Conservation (phyloP, 23 tunicate genomes). For the Trididemnum nubilum region DNA sequence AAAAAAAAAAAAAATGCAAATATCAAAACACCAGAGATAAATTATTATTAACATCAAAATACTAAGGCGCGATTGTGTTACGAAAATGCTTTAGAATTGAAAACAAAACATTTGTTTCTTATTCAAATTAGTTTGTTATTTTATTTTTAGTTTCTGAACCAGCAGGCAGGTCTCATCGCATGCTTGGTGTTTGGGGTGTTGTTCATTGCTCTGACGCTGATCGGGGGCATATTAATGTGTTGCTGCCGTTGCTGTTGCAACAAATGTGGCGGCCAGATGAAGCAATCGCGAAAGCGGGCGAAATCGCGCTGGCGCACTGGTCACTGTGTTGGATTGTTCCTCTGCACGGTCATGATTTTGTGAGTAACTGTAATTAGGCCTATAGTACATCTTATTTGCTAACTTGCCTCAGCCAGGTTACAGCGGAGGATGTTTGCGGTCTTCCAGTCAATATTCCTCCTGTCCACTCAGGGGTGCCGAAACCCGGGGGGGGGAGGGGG, state of each 20-base stretch:
- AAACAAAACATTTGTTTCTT: background rate
- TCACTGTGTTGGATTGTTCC: background rate
- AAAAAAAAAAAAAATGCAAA: too few species aligned
- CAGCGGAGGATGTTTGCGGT: too few species aligned
- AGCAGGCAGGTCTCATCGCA: slow-evolving; percentile 50
- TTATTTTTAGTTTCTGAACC: slow-evolving; percentile 5
- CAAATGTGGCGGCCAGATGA: slow-evolving; percentile 56
- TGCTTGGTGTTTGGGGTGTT: slow-evolving; percentile 61
- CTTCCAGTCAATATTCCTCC: too few species aligned
- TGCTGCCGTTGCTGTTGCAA: slow-evolving; percentile 63
- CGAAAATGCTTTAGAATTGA: background rate
- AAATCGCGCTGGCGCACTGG: slow-evolving; percentile 30
- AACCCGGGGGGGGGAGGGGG: too few species aligned
- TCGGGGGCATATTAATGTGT: slow-evolving; percentile 52
- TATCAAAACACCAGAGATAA: too few species aligned
- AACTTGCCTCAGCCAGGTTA: too few species aligned
- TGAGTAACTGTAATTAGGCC: background rate
- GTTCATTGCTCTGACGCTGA: slow-evolving; percentile 44
- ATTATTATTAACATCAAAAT: too few species aligned
- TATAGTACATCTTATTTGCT: too few species aligned
- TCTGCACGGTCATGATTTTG: slow-evolving; percentile 8
- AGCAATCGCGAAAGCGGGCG: slow-evolving; percentile 39
- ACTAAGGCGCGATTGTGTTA: background rate
- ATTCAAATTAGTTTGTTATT: background rate
- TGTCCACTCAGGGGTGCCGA: too few species aligned